These are phyloP conservation scores for Eugnorisma glareosa DNA, from an alignment of 2,888 invertebrate genomes.

Conservation along the genomic window DNA sequence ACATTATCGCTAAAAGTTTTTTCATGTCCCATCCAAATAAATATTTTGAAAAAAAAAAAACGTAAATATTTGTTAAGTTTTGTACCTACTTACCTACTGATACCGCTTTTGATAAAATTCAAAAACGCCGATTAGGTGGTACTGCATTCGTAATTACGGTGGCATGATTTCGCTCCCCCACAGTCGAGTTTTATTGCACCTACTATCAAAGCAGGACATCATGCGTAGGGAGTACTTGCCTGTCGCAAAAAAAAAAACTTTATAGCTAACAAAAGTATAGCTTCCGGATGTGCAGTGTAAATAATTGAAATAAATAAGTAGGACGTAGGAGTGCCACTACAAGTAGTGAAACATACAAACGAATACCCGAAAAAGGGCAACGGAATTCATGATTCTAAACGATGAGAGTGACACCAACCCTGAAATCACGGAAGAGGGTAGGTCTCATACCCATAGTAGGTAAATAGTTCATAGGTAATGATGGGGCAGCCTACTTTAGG, in stretches of 20 bases:
- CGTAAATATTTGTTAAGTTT: background rate
- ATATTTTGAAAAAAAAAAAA: conserved; percentile 4
- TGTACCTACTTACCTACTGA: conserved; percentile 9
- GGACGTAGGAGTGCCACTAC: background rate
- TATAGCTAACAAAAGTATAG: background rate
- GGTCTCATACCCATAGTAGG: background rate
- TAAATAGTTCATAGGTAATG: background rate
- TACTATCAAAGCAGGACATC: conserved; percentile 1
- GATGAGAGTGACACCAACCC: background rate
- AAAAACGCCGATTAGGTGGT: conserved; percentile 19
- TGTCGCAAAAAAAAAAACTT: background rate
- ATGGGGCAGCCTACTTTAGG: background rate
- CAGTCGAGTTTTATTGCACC: conserved; percentile 20
- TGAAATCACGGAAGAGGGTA: background rate
- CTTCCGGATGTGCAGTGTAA: background rate
- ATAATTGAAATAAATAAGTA: background rate
- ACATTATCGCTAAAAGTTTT: conserved; percentile 23
- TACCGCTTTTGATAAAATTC: conserved; percentile 22
- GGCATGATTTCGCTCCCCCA: conserved; percentile 8
- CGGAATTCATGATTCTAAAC: background rate
- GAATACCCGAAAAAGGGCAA: background rate
- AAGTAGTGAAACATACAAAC: background rate
- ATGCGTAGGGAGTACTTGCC: background rate
- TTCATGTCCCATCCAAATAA: background rate
- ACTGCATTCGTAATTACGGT: conserved; percentile 8